Conservation (phyloP, 2,797 vertebrate species). For the Manis crassicaudata region DNA sequence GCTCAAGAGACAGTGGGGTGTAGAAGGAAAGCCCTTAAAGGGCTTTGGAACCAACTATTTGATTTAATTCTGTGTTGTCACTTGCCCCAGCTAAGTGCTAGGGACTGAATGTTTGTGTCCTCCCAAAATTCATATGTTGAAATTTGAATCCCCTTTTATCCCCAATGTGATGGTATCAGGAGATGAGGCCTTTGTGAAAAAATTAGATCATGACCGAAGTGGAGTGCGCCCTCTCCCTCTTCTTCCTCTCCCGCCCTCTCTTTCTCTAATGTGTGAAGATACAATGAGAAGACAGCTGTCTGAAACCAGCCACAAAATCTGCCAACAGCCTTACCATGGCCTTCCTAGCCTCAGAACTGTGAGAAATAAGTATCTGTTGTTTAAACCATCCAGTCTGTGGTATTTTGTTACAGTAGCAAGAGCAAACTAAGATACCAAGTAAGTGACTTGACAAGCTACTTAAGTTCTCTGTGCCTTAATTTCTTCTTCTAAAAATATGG, state of each 20-base stretch:
- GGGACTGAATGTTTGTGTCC: background rate
- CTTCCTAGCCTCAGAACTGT: background rate
- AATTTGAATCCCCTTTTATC: background rate
- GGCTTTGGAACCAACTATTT: background rate
- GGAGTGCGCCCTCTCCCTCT: background rate
- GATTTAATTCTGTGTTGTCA: background rate
- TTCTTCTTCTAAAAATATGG: background rate
- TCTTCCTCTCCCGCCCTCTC: too few species aligned
- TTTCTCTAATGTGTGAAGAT: background rate
- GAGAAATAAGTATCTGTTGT: background rate
- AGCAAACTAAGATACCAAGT: background rate
- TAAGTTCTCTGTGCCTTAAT: background rate
- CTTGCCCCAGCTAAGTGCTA: background rate
- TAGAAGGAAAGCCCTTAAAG: background rate
- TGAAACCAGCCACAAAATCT: background rate
- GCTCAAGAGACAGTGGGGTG: background rate
- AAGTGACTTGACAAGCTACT: background rate
- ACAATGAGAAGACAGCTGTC: background rate
- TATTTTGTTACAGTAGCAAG: background rate
- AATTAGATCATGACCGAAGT: background rate
- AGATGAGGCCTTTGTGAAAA: background rate
- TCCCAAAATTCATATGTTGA: background rate
- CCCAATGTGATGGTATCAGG: background rate
- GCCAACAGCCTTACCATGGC: background rate
- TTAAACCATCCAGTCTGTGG: background rate